phyloP scores from a whole-genome alignment of 2,113 vertebrate genomes.

The Pontoporia blainvillei region DNA sequence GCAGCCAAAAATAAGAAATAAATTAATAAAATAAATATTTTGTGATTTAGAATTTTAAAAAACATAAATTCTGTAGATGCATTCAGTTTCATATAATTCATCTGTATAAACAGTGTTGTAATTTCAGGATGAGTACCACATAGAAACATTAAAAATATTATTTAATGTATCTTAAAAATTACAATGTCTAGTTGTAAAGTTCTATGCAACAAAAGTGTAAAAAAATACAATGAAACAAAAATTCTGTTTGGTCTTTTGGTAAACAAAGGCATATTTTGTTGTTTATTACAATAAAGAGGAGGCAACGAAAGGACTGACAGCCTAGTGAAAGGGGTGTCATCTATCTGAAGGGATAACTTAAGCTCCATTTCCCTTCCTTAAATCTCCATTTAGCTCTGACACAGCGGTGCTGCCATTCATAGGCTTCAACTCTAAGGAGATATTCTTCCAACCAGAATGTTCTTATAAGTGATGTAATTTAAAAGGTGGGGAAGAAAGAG shows the following conservation, averaged over 20 bases:
- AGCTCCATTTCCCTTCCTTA: not conserved
- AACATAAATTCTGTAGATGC: not conserved
- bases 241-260: not conserved
- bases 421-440: not conserved
- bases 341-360: not conserved
- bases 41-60: not conserved
- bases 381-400: not conserved
- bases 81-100: conserved; percentile 18
- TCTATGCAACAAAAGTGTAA: not conserved
- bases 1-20: too few relatives aligned
- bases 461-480: not conserved
- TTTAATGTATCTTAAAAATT: not conserved
- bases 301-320: not conserved
- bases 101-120: not conserved
- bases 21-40: not conserved
- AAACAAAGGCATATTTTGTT: not conserved
- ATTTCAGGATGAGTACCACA: not conserved
- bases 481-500: not conserved
- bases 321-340: too few relatives aligned
- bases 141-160: not conserved
- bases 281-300: not conserved
- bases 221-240: not conserved
- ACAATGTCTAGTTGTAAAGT: not conserved
- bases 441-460: not conserved
- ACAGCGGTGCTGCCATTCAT: not conserved